Base-by-base conservation (phyloP, 2,888 invertebrate species). In the Lasioglossum morio region DNA sequence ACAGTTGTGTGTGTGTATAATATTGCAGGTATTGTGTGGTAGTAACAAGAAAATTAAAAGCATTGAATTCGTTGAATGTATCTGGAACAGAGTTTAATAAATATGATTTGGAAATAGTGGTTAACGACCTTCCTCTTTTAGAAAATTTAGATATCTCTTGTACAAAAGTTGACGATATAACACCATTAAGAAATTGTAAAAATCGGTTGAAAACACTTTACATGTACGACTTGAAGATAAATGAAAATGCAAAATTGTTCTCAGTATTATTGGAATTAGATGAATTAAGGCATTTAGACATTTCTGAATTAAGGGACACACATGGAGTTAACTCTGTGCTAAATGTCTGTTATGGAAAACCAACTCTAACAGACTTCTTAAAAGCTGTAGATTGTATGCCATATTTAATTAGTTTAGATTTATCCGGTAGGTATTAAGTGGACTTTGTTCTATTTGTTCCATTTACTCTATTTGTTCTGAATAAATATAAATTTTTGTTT, bases 11-110 rank as follows among this genome's bases (percentile, higher is more conserved):
- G 27, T 72, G 30, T 53, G 12, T 60, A 72, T 76, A 77, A 85
- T 74, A 84, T 91, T 91, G 73, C 87, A 96, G 96, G 92, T 96
- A 96, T 90, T 96, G 96, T 92, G 96, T 96, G 53, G 95, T 96
- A 81, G 96, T 97, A 72, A 96, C 96, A 88, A 96, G 96, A 46
- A 96, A 96, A 92, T 95, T 97, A 63, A 96, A 96, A 85, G 96
- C 96, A 87, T 94, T 97, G 78, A 96, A 95, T 85, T 95, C 95
- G 79, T 94, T 97, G 72, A 97, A 97, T 94, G 96, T 97, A 5
- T 96, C 97, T 83, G 96, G 96, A 91, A 97, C 97, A n/a, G 97
- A 97, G 92, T 96, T 97, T 92, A 97, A 97, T 93, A 96, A 96
- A 88, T 96, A 96, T 90, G 96, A 96, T 37, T 95, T 97, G 86